A percentile compares a stretch with the other conserved stretches of the same genome.
Conservation (phyloP, 2,888 invertebrate genomes). For the Clepsis dumicolana region DNA sequence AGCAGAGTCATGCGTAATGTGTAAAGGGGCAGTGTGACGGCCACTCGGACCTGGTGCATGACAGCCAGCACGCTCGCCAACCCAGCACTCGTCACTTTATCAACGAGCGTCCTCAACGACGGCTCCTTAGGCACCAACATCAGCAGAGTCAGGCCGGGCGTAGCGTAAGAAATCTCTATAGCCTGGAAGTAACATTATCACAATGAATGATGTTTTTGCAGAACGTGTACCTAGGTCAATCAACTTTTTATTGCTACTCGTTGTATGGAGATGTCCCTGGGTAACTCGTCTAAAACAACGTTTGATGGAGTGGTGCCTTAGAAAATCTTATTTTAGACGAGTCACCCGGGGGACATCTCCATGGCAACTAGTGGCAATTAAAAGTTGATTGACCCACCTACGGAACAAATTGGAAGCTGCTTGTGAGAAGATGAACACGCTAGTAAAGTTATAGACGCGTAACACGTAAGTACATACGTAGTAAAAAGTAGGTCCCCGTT, state of each 20-base stretch:
- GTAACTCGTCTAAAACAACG: too few relatives aligned
- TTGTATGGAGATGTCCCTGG: too few relatives aligned
- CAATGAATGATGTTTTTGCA: neutral
- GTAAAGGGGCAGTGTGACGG: slow-evolving; percentile 73
- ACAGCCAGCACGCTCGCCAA: slow-evolving; percentile 53
- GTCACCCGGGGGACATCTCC: too few relatives aligned
- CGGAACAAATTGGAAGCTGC: neutral
- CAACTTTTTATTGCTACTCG: too few relatives aligned
- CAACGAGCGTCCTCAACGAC: slow-evolving; percentile 60
- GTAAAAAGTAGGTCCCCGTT: too few relatives aligned
- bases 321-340: too few relatives aligned
- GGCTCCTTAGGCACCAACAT: slow-evolving; percentile 68
- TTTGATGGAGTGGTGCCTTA: too few relatives aligned
- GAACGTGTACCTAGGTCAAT: too few relatives aligned
- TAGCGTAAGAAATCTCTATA: slow-evolving; percentile 74
- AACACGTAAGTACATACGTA: too few relatives aligned
- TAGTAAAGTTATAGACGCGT: neutral
- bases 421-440: neutral
- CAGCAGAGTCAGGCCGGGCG: slow-evolving; percentile 68
- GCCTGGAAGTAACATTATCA: slow-evolving; percentile 62
- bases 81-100: slow-evolving; percentile 53
- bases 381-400: too few relatives aligned
- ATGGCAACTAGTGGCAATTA: too few relatives aligned
- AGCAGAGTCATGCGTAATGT: slow-evolving; percentile 79
- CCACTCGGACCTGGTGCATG: slow-evolving; percentile 64